Base-by-base conservation (phyloP, 2,113 vertebrate species). In the Marcusenius ussheri region DNA sequence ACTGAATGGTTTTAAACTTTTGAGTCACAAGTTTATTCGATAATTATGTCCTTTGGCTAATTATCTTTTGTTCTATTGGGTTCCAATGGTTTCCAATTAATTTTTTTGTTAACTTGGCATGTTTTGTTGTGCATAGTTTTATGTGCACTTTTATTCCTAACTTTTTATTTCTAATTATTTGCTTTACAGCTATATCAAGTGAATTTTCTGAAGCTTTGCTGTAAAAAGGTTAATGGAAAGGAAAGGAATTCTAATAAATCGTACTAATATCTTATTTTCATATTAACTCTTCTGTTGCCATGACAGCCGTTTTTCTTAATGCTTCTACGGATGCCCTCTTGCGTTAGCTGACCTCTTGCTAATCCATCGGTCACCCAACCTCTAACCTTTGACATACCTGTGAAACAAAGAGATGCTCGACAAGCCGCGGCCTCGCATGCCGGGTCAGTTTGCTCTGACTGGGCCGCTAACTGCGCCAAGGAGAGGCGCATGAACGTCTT, bases 41-140 rank as follows among this genome's bases (percentile, higher is more conserved):
- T 89, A 62, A 89, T 89, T 89, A 47, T 87, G n/a, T 80, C 89
- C 74, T 66, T 83, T 45, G 74, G 84, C 88, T 93, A 92, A 92
- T 93, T 94, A 93, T 91, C 91, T 87, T 74, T 80, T 90, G 62
- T 90, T 90, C 88, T 89, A 91, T 92, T 88, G 86, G 84, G 92
- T 86, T 91, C 89, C 77, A 91, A 87, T 88, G 88, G 89, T 91
- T 92, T 90, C 89, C 91, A 91, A 89, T 93, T 91, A 21, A 90
- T 92, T 31, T 7, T 92, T 93, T 51, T 88, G 91, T 50, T 86
- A 92, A 87, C 90, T 92, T 92, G 84, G 91, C 92, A 91, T 91
- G 92, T 92, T 89, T 92, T 90, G 70, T 89, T 88, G 77, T 77
- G 51, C 74, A 88, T 84, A 90, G 90, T 89, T 51, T 84, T 58